Percentiles rank a stretch among this genome's conserved stretches.
These are phyloP conservation scores for Meghimatium bilineatum DNA, from an alignment of 2,888 invertebrate genomes.

Conservation along the genomic window DNA sequence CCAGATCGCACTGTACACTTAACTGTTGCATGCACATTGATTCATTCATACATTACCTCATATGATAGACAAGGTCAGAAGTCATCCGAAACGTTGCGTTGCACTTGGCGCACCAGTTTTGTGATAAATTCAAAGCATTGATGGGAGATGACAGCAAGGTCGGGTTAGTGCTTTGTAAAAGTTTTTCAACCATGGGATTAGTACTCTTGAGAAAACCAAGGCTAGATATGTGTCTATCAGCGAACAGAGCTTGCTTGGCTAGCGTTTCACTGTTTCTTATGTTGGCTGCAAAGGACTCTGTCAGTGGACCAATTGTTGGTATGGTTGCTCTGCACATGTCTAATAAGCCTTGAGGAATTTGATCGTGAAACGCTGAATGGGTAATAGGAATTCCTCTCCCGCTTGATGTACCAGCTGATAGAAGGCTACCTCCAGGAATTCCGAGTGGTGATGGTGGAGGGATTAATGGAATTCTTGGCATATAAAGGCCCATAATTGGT, in stretches of 20 bases:
- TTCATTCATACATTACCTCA: slow-evolving; percentile 79
- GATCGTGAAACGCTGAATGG: slow-evolving; percentile 51
- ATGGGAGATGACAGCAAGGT: slow-evolving; percentile 80
- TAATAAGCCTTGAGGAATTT: slow-evolving; percentile 52
- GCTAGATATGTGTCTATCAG: slow-evolving; percentile 49
- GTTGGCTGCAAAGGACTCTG: slow-evolving; percentile 56
- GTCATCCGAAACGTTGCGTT: slow-evolving; percentile 98
- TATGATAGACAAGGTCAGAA: slow-evolving; percentile 97
- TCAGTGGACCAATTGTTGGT: slow-evolving; percentile 55
- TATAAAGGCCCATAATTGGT: slow-evolving; percentile 52
- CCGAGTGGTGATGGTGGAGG: slow-evolving; percentile 39
- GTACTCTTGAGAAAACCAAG: slow-evolving; percentile 51
- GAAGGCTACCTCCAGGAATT: slow-evolving; percentile 34
- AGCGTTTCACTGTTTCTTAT: slow-evolving; percentile 50
- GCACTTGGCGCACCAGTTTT: slow-evolving; percentile 98
- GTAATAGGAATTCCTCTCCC: slow-evolving; percentile 30
- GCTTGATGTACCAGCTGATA: neutral
- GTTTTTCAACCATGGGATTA: slow-evolving; percentile 74
- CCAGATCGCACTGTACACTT: no score
- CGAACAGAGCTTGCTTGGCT: slow-evolving; percentile 51
- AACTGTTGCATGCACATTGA: no score
- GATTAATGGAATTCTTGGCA: slow-evolving; percentile 53
- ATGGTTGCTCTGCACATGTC: slow-evolving; percentile 51
- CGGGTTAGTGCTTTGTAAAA: slow-evolving; percentile 80
- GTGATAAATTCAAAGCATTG: slow-evolving; percentile 80